These are phyloP conservation scores for Hedya salicella DNA, from an alignment of 2,888 invertebrate genomes.

Conservation along the genomic window DNA sequence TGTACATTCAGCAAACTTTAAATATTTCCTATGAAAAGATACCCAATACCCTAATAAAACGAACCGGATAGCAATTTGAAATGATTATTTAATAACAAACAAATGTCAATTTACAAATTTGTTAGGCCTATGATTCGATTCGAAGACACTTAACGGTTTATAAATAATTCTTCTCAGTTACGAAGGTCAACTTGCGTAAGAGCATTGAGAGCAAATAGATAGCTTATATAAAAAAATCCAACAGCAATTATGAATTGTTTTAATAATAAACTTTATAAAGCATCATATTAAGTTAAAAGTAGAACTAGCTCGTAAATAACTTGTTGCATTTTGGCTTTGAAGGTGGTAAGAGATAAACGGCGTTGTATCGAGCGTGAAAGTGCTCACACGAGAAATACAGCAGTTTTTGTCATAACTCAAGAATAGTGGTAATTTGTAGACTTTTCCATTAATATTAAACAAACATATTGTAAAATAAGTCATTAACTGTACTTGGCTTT, in stretches of 20 bases:
- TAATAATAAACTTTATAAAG: not conserved
- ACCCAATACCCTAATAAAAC: no score
- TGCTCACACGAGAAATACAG: conserved; percentile 12
- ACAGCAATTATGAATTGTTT: not conserved
- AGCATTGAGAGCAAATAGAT: not conserved
- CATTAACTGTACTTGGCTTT: no score
- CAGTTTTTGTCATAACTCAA: conserved; percentile 6
- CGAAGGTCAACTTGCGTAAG: conserved; percentile 39
- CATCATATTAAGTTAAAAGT: not conserved
- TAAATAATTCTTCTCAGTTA: conserved; percentile 17
- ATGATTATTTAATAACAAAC: conserved; percentile 20
- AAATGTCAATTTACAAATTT: conserved; percentile 15
- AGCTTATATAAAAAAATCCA: not conserved
- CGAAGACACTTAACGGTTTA: conserved; percentile 10
- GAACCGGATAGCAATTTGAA: conserved; percentile 1
- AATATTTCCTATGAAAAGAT: no score
- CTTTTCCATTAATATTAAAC: no score
- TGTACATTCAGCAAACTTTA: no score
- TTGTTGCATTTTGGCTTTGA: not conserved
- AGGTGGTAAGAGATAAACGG: not conserved
- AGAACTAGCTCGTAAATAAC: not conserved
- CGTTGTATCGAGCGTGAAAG: conserved; percentile 28
- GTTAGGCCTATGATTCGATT: conserved; percentile 15
- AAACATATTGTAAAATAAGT: no score
- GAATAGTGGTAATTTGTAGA: not conserved